Evolutionary conservation across 1,140 invertebrate genomes (phyloP).

Genomic region (Psix sp.): DNA sequence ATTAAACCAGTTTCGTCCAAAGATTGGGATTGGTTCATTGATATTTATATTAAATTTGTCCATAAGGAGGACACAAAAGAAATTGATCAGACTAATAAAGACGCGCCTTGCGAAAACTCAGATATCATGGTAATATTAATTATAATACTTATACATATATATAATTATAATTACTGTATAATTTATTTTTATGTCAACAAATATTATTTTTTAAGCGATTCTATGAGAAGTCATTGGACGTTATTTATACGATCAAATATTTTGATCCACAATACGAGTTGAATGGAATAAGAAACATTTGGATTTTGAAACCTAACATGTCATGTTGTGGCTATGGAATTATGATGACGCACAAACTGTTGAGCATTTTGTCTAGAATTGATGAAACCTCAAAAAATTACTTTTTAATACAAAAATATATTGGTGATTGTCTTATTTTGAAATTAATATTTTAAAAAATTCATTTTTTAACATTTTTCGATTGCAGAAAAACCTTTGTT

Average conservation of each 20-base stretch:
- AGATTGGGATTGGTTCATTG: conserved; percentile 86
- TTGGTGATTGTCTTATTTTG: conserved; percentile 79
- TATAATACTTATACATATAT: not conserved
- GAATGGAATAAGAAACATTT: conserved; percentile 90
- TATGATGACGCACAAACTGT: conserved; percentile 80
- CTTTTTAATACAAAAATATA: conserved; percentile 95
- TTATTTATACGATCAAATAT: conserved; percentile 79
- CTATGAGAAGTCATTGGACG: conserved; percentile 65
- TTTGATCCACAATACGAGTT: conserved; percentile 82
- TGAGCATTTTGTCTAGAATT: conserved; percentile 82
- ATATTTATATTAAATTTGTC: conserved; percentile 77
- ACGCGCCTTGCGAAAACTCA: conserved; percentile 5
- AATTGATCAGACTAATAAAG: conserved; percentile 41
- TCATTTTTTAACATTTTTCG: conserved; percentile 9
- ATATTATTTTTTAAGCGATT: conserved; percentile 17
- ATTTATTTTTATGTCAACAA: not conserved
- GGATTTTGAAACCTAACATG: conserved; percentile 95
- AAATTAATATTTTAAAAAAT: not conserved
- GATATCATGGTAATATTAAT: conserved; percentile 22
- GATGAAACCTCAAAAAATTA: conserved; percentile 80
- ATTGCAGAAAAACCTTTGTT: conserved; percentile 86
- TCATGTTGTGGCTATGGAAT: conserved; percentile 93
- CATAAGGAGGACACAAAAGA: conserved; percentile 65
- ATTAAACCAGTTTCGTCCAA: conserved; percentile 63
- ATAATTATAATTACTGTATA: too few relatives aligned